phyloP scores from a whole-genome alignment of 2,888 invertebrate genomes.

The Tineola bisselliella region DNA sequence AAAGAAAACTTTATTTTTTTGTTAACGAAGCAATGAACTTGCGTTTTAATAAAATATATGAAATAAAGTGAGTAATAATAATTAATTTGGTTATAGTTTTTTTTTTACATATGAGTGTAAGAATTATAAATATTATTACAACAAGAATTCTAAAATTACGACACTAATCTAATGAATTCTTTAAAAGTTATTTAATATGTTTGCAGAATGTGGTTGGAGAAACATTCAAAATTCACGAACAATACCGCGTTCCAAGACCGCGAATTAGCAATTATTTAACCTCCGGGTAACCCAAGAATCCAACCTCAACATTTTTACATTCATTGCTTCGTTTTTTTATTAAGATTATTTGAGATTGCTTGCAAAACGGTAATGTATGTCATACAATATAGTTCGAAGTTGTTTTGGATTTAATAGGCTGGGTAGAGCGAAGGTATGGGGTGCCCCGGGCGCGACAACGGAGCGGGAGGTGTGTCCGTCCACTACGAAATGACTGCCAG shows the following conservation, averaged over 20 bases:
- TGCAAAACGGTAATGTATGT: background rate
- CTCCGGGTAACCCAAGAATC: background rate
- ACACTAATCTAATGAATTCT: no score
- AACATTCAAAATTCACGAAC: constrained; percentile 48
- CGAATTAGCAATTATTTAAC: constrained; percentile 50
- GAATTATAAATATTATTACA: no score
- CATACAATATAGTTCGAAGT: constrained; percentile 1
- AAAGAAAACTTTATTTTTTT: no score
- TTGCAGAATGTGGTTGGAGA: no score
- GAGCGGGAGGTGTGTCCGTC: constrained; percentile 54
- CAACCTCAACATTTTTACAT: background rate
- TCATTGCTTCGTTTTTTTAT: background rate
- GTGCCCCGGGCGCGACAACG: constrained; percentile 49
- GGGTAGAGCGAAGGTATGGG: constrained; percentile 33
- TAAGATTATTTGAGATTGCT: background rate
- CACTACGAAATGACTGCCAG: constrained; percentile 20
- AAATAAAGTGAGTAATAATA: no score
- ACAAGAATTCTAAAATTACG: no score
- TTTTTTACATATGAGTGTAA: no score
- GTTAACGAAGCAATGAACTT: no score
- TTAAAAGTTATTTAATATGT: no score
- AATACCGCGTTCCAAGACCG: constrained; percentile 40
- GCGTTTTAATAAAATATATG: no score
- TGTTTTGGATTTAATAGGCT: background rate
- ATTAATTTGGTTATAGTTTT: no score